Conservation (phyloP, 2,797 vertebrate genomes). For the Loriculus beryllinus region DNA sequence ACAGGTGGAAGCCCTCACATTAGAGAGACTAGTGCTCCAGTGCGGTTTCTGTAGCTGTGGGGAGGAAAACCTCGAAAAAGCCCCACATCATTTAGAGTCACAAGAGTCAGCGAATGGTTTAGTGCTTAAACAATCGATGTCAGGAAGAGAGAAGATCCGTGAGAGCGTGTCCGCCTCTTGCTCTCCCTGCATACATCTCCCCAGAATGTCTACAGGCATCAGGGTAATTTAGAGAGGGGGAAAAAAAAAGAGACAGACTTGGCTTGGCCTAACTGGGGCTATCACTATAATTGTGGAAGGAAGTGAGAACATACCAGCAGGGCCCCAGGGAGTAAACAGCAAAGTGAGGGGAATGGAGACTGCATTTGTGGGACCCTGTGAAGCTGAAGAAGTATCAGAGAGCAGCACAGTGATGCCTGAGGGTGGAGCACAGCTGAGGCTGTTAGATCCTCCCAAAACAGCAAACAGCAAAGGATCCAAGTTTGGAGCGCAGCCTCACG, state of each 20-base stretch:
- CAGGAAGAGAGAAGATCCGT: slow-evolving; percentile 58
- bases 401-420: background rate
- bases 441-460: background rate
- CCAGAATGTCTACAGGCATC: slow-evolving; percentile 42
- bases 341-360: slow-evolving; percentile 14
- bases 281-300: slow-evolving; percentile 59
- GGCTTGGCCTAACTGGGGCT: slow-evolving; percentile 41
- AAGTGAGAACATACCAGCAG: slow-evolving; percentile 43
- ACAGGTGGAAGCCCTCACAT: slow-evolving; percentile 71
- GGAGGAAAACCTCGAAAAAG: slow-evolving; percentile 71
- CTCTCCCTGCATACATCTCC: slow-evolving; percentile 28
- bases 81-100: slow-evolving; percentile 61
- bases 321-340: slow-evolving; percentile 18
- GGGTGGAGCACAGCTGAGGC: slow-evolving; percentile 26
- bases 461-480: background rate
- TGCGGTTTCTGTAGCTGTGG: slow-evolving; percentile 72
- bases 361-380: slow-evolving; percentile 15
- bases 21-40: slow-evolving; percentile 38
- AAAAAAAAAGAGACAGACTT: background rate
- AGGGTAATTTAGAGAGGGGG: slow-evolving; percentile 33
- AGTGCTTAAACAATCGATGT: slow-evolving; percentile 71
- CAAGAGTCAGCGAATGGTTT: slow-evolving; percentile 56
- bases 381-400: slow-evolving; percentile 27
- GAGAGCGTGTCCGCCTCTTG: slow-evolving; percentile 27
- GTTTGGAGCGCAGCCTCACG: background rate